These are phyloP conservation scores for Agonum fuliginosum DNA, from an alignment of 2,888 invertebrate genomes.

Conservation along the genomic window DNA sequence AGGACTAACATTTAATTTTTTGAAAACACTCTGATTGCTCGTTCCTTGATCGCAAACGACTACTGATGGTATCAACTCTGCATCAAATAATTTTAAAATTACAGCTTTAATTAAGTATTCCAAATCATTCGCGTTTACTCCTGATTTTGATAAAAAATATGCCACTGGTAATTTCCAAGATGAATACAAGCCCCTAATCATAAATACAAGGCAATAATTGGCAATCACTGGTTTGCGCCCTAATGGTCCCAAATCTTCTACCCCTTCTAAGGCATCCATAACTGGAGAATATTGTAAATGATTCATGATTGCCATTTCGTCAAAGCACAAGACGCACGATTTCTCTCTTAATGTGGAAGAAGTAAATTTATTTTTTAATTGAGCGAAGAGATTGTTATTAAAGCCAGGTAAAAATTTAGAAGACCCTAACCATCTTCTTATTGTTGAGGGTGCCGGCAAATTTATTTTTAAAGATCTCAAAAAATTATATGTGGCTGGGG, in stretches of 20 bases:
- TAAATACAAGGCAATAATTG: not conserved
- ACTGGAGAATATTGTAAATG: not conserved
- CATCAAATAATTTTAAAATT: not conserved
- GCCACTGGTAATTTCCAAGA: not conserved
- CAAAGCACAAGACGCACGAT: not conserved
- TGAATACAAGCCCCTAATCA: not conserved
- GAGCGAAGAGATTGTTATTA: not conserved
- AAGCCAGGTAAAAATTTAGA: not conserved
- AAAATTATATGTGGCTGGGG: not conserved
- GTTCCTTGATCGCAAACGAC: constrained; percentile 3
- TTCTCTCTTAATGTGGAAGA: not conserved
- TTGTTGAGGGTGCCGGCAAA: not conserved
- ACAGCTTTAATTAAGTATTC: not conserved
- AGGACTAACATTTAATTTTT: not conserved
- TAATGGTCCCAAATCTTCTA: not conserved
- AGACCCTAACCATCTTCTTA: not conserved
- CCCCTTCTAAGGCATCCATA: not conserved
- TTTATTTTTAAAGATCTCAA: not conserved
- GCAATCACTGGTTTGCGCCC: not conserved
- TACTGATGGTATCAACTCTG: not conserved
- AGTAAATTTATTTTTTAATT: not conserved
- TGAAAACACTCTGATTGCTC: not conserved
- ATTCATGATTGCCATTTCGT: not conserved
- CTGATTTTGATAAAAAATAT: not conserved
- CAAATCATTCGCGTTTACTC: not conserved